Conservation (phyloP, 2,797 vertebrate genomes). For the Peromyscus attwateri region DNA sequence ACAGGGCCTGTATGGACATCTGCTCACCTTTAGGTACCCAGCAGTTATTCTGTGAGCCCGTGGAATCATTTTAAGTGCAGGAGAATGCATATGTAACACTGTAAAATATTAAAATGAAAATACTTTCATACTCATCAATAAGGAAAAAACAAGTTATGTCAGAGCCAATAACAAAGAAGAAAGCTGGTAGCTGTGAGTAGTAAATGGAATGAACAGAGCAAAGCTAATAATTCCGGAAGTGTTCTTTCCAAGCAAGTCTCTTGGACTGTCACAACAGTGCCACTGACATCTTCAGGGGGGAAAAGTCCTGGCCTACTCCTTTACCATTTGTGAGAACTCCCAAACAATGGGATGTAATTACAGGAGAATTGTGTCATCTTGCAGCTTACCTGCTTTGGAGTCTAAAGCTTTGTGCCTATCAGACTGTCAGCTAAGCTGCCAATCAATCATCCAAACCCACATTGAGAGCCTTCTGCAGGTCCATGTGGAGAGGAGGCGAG, state of each 20-base stretch:
- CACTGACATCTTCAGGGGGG: conserved; percentile 9
- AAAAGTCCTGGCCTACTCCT: background rate
- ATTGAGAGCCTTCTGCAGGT: conserved; percentile 59
- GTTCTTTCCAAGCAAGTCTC: background rate
- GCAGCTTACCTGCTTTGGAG: conserved; percentile 62
- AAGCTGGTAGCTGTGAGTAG: background rate
- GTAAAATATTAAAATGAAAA: background rate
- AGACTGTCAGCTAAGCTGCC: conserved; percentile 15
- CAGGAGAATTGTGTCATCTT: background rate
- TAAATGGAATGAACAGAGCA: background rate
- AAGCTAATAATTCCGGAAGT: conserved; percentile 28
- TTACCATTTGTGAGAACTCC: background rate
- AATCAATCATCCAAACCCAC: conserved; percentile 59
- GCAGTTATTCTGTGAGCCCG: background rate
- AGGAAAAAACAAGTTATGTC: background rate
- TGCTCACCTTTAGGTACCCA: background rate
- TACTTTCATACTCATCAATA: background rate
- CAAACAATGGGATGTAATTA: background rate
- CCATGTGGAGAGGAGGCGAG: conserved; percentile 47
- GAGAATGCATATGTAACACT: background rate
- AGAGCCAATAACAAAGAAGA: background rate
- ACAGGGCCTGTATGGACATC: background rate
- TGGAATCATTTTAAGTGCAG: conserved; percentile 43
- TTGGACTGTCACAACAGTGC: background rate
- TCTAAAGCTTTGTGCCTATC: conserved; percentile 30